Conservation (phyloP, 2,797 vertebrate genomes). For the Peromyscus aztecus region DNA sequence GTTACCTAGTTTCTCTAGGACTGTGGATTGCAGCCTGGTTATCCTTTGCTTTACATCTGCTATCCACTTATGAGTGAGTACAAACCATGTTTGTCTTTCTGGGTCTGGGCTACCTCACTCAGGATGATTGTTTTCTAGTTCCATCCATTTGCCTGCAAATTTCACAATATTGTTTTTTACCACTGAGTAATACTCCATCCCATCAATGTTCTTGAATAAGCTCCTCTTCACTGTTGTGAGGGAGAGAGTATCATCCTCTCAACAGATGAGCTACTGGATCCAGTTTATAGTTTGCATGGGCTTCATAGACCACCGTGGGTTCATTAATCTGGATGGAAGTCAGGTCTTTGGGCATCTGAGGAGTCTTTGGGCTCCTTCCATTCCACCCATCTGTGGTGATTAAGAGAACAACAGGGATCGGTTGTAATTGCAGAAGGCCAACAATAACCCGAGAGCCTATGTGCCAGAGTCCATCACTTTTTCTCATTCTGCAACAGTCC, state of each 20-base stretch:
- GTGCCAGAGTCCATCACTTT: rapidly evolving
- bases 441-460: not conserved
- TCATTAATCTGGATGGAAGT: not conserved
- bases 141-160: too few species aligned
- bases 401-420: not conserved
- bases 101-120: too few species aligned
- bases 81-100: too few species aligned
- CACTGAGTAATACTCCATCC: too few species aligned
- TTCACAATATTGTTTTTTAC: too few species aligned
- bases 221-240: not conserved
- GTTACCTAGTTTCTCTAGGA: too few species aligned
- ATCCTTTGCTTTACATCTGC: too few species aligned
- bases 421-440: not conserved
- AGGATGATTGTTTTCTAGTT: too few species aligned
- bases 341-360: not conserved
- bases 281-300: not conserved
- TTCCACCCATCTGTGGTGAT: too few species aligned
- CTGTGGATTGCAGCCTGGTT: too few species aligned
- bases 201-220: not conserved
- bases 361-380: not conserved
- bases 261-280: not conserved
- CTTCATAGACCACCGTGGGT: not conserved
- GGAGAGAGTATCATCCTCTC: not conserved
- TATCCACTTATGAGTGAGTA: too few species aligned
- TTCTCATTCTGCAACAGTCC: not conserved